These are phyloP conservation scores for Epicauta chinensis DNA, from an alignment of 1,140 invertebrate species.

Conservation along the genomic window DNA sequence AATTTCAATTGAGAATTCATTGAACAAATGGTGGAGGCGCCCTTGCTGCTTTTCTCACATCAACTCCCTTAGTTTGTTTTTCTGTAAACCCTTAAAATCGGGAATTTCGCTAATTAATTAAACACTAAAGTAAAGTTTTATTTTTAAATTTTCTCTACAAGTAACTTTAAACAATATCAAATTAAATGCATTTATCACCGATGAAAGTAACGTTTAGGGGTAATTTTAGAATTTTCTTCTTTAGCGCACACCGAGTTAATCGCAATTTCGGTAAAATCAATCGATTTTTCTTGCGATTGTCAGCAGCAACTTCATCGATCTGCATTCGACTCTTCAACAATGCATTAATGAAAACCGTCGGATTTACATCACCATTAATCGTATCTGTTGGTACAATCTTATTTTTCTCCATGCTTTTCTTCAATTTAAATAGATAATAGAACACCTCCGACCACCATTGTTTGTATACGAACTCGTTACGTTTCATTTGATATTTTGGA, in stretches of 20 bases:
- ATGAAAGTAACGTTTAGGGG: no score
- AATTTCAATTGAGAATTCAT: no score
- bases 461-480: slow-evolving; percentile 19
- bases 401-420: slow-evolving; percentile 31
- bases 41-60: no score
- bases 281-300: slow-evolving; percentile 31
- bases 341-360: background rate
- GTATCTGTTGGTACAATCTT: slow-evolving; percentile 26
- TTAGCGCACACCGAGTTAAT: slow-evolving; percentile 26
- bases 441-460: slow-evolving; percentile 40
- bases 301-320: slow-evolving; percentile 36
- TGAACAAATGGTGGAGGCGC: no score
- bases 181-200: no score
- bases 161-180: no score
- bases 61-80: no score
- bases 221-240: slow-evolving; percentile 26
- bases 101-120: no score
- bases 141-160: no score
- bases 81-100: no score
- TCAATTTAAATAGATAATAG: slow-evolving; percentile 29
- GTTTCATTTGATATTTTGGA: slow-evolving; percentile 11
- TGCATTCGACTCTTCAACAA: slow-evolving; percentile 14
- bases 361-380: slow-evolving; percentile 4
- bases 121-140: no score
- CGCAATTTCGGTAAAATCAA: slow-evolving; percentile 37